phyloP scores from a whole-genome alignment of 1,140 invertebrate genomes.

The Eufriesea mexicana region DNA sequence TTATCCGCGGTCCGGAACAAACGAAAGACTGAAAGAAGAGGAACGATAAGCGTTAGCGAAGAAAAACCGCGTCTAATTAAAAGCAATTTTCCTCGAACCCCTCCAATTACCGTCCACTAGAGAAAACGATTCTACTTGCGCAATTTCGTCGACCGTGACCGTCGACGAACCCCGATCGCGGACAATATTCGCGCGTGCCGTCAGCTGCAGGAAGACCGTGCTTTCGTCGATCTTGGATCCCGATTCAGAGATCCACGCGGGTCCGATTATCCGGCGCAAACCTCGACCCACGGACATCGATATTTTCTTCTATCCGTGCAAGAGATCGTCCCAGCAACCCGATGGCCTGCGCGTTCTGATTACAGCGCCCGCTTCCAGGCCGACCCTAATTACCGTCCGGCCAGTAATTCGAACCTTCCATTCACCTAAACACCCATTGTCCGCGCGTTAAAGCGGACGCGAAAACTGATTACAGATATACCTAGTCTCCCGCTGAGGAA shows the following conservation, averaged over 20 bases:
- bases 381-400: slow-evolving; percentile 51
- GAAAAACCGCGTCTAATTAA: background rate
- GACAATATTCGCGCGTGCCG: background rate
- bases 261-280: slow-evolving; percentile 7
- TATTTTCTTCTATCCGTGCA: background rate
- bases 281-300: background rate
- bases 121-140: background rate
- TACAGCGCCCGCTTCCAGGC: slow-evolving; percentile 46
- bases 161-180: background rate
- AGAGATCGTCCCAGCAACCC: slow-evolving; percentile 21
- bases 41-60: no score
- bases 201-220: background rate
- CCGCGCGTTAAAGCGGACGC: slow-evolving; percentile 47
- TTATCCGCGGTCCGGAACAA: no score
- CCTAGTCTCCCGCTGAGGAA: slow-evolving; percentile 9
- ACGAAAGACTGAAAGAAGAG: no score
- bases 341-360: slow-evolving; percentile 50
- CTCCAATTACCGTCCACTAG: background rate
- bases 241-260: slow-evolving; percentile 23
- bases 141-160: background rate
- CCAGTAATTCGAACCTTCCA: slow-evolving; percentile 53
- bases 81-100: background rate
- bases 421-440: slow-evolving; percentile 44
- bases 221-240: slow-evolving; percentile 12
- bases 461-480: slow-evolving; percentile 52